Base-by-base conservation (phyloP, 2,888 invertebrate species). In the Formica aserva region DNA sequence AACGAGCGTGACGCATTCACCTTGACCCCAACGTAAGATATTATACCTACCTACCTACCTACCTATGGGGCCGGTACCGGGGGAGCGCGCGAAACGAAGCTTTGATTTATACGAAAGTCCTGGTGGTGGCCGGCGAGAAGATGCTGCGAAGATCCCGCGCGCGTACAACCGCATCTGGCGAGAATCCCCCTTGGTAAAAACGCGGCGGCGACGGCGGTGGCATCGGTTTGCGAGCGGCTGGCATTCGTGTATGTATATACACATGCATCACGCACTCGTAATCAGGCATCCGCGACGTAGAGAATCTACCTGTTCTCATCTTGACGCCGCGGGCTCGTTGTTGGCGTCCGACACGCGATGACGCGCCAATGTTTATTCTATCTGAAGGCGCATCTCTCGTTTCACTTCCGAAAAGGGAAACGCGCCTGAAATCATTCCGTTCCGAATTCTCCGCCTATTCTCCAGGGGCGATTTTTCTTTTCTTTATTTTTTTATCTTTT, bases 21-120 rank as follows among this genome's bases (percentile, higher is more conserved):
- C 93, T 92, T 92, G 92, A 92, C 92, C 93, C 84, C 89, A 87
- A 88, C 90, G 82, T 89, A 91, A 92, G 92, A 91, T 92, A 91
- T 92, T 90, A 91, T 90, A 85, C 87, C 90, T 90, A 85, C 48
- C 48, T 48, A 48, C 48, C 48, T 48, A 48, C 87, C 89, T 87
- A 86, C 83, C 87, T 82, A 80, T 71, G 91, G 85, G 89, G 85
- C 80, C 87, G 85, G 86, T 11, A 45, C 41, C 41, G 69, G 69
- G n/a, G 77, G 55, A 26, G 57, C 55, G 74, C 86, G 90, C 91
- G 88, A 92, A 93, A 93, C 91, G 91, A 91, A 92, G 88, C 91
- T 92, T 92, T 92, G 93, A 93, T 92, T 93, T 92, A 93, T 91
- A 89, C 90, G 90, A 87, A 82, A 89, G 86, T 84, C 83, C 82